Percentiles rank a stretch among this genome's conserved stretches.
Conservation (phyloP, 2,113 vertebrate genomes). For the Carollia perspicillata region DNA sequence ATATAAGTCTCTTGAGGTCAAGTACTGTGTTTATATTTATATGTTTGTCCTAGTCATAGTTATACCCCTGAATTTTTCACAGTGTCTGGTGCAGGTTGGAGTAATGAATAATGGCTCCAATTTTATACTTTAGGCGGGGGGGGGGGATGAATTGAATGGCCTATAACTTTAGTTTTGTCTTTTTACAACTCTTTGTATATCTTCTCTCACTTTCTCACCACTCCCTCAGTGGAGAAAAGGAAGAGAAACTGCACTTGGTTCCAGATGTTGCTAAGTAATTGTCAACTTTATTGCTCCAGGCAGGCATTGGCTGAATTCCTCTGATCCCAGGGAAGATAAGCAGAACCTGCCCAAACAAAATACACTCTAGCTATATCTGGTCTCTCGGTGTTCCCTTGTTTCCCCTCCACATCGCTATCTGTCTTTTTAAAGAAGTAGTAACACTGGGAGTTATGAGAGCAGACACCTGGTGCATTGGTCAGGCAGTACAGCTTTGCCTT, state of each 20-base stretch:
- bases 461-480: conserved; percentile 81
- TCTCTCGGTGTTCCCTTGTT: conserved; percentile 27
- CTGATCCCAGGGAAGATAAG: conserved; percentile 33
- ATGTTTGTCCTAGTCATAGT: not conserved
- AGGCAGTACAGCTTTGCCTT: conserved; percentile 77
- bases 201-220: not conserved
- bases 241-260: not conserved
- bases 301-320: conserved; percentile 9
- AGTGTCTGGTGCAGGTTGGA: not conserved
- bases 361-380: conserved; percentile 50
- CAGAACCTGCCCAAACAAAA: conserved; percentile 47
- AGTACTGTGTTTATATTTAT: not conserved
- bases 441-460: conserved; percentile 73
- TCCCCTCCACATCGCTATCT: conserved; percentile 49
- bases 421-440: conserved; percentile 72
- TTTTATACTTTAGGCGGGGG: not conserved
- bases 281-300: conserved; percentile 5
- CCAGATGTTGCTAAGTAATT: conserved; percentile 40
- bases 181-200: not conserved
- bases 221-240: not conserved
- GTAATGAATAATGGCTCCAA: not conserved
- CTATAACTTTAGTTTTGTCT: not conserved
- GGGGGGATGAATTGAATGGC: not conserved
- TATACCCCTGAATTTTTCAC: not conserved
- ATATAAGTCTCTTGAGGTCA: not conserved